These are phyloP conservation scores for Kobus ellipsiprymnus DNA, from an alignment of 2,113 vertebrate species.

Conservation along the genomic window DNA sequence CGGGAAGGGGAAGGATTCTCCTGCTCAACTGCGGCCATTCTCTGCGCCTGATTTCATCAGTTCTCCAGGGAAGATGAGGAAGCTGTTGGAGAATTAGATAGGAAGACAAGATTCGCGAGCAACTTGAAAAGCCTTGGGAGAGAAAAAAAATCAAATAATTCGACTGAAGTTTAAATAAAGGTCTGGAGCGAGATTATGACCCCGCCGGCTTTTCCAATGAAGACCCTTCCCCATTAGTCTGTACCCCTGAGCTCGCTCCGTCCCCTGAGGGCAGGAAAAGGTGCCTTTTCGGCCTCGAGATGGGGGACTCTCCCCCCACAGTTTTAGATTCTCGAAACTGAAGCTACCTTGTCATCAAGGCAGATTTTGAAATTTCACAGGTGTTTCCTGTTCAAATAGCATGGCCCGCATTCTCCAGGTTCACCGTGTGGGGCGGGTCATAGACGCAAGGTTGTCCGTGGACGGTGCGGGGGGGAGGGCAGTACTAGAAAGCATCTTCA, in stretches of 20 bases:
- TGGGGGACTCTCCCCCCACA: neutral
- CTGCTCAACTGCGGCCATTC: neutral
- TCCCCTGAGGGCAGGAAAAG: neutral
- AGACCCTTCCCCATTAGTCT: neutral
- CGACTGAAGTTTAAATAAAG: neutral
- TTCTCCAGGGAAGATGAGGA: neutral
- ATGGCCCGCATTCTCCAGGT: neutral
- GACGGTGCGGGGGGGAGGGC: accelerated
- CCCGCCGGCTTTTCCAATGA: neutral
- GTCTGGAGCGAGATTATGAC: neutral
- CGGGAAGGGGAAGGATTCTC: neutral
- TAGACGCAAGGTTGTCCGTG: neutral
- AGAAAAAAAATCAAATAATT: neutral
- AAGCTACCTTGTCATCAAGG: neutral
- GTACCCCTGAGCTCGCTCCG: accelerated
- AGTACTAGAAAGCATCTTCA: neutral
- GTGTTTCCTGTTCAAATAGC: neutral
- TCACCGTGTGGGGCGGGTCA: neutral
- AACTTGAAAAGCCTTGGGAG: neutral
- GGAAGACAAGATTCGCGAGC: neutral
- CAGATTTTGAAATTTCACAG: neutral
- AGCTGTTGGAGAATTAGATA: neutral
- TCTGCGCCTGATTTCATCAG: neutral
- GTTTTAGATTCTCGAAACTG: neutral
- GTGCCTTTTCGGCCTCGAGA: neutral